phyloP scores from a whole-genome alignment of 2,797 vertebrate genomes.

The Lagocephalus sceleratus region DNA sequence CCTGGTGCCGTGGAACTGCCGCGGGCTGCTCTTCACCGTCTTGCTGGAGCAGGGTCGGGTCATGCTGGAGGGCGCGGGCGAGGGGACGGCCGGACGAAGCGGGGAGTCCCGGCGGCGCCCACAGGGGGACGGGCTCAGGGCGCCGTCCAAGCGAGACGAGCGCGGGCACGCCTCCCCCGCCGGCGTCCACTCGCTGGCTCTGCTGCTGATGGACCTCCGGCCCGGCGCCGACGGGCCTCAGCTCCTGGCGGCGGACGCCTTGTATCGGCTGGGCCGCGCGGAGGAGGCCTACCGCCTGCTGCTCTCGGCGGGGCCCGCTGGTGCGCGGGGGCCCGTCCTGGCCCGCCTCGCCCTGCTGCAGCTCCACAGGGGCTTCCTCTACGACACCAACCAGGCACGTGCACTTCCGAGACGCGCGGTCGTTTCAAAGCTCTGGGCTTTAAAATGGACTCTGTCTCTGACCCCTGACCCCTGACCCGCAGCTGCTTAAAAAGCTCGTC shows the following conservation, averaged over 20 bases:
- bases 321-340: constrained; percentile 79
- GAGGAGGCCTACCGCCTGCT: constrained; percentile 87
- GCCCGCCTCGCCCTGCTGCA: constrained; percentile 87
- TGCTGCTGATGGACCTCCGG: constrained; percentile 85
- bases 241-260: constrained; percentile 87
- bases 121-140: constrained; percentile 18
- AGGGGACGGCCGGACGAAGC: constrained; percentile 21
- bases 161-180: constrained; percentile 73
- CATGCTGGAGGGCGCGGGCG: constrained; percentile 77
- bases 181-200: constrained; percentile 85
- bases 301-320: constrained; percentile 72
- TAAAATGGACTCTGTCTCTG: neutral
- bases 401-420: neutral
- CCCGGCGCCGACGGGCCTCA: constrained; percentile 68
- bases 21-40: constrained; percentile 85
- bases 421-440: neutral
- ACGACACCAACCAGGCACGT: constrained; percentile 87
- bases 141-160: constrained; percentile 36
- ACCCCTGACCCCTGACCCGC: too few species aligned
- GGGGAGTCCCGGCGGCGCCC: constrained; percentile 33
- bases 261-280: constrained; percentile 83
- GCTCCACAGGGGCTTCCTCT: constrained; percentile 84
- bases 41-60: constrained; percentile 87
- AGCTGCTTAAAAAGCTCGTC: constrained; percentile 90
- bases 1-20: constrained; percentile 91